A percentile compares a stretch with the other conserved stretches of the same genome.
These are phyloP conservation scores for Allobates femoralis DNA, from an alignment of 2,797 vertebrate species.

Conservation along the genomic window DNA sequence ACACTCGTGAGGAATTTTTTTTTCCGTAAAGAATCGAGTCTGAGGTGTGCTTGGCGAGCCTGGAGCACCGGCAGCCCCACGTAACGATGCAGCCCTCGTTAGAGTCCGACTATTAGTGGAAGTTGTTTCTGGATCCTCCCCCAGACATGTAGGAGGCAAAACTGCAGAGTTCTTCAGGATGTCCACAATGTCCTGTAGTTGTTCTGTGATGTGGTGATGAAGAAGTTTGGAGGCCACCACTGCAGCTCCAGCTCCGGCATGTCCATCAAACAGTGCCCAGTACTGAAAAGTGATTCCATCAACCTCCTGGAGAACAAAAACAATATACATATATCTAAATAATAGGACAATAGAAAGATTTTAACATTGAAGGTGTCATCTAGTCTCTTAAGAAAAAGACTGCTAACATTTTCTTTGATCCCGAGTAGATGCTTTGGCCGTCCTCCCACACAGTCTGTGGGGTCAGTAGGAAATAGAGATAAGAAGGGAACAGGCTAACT, in stretches of 20 bases:
- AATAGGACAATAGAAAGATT: too few species aligned
- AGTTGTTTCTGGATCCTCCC: constrained; percentile 84
- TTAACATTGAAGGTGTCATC: too few species aligned
- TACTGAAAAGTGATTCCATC: constrained; percentile 90
- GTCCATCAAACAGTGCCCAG: constrained; percentile 96
- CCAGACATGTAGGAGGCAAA: constrained; percentile 87
- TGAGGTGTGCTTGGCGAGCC: constrained; percentile 87
- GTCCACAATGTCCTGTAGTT: constrained; percentile 91
- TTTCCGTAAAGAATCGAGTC: constrained; percentile 93
- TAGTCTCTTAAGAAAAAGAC: too few species aligned
- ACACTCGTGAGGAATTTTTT: constrained; percentile 93
- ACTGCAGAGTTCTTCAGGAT: constrained; percentile 83
- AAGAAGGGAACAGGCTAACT: too few species aligned
- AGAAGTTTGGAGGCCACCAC: constrained; percentile 89
- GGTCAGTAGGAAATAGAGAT: too few species aligned
- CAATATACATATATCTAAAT: background rate
- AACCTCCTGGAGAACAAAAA: constrained; percentile 72
- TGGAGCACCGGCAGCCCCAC: constrained; percentile 85
- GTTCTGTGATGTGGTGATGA: constrained; percentile 89
- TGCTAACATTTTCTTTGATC: too few species aligned
- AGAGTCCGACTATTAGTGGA: constrained; percentile 81
- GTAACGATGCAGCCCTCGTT: constrained; percentile 87
- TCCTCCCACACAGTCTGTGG: too few species aligned
- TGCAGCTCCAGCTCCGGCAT: constrained; percentile 91
- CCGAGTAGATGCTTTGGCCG: too few species aligned